phyloP scores from a whole-genome alignment of 2,888 invertebrate genomes.

The Drosophila falleni region DNA sequence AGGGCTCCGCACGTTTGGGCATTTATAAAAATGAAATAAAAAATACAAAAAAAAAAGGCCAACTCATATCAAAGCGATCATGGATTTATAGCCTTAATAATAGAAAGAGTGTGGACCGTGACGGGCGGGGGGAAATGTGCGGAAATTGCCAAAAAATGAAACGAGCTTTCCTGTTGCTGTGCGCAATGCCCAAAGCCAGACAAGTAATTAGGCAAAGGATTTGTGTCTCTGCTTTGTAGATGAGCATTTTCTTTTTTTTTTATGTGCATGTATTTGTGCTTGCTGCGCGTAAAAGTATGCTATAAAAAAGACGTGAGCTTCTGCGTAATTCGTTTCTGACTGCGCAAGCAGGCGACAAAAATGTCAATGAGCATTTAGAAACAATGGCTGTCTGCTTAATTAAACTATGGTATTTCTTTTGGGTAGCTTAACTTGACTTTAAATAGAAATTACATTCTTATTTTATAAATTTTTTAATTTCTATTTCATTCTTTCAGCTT shows the following conservation, averaged over 20 bases:
- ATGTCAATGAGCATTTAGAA: slow-evolving; percentile 10
- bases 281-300: slow-evolving; percentile 49
- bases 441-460: too few species aligned
- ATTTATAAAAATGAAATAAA: slow-evolving; percentile 70
- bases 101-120: slow-evolving; percentile 45
- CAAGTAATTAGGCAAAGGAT: slow-evolving; percentile 79
- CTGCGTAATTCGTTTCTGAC: slow-evolving; percentile 30
- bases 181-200: slow-evolving; percentile 63
- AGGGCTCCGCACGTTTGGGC: slow-evolving; percentile 58
- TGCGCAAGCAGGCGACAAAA: slow-evolving; percentile 47
- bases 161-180: slow-evolving; percentile 26
- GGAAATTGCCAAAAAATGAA: slow-evolving; percentile 63
- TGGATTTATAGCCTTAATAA: slow-evolving; percentile 81
- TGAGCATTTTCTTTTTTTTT: slow-evolving; percentile 53
- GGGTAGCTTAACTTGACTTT: not conserved
- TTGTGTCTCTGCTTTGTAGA: slow-evolving; percentile 63
- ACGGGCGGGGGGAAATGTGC: slow-evolving; percentile 24
- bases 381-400: not conserved
- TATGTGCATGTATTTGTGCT: slow-evolving; percentile 25
- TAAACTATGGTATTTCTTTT: not conserved
- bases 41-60: slow-evolving; percentile 52
- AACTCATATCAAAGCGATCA: slow-evolving; percentile 80
- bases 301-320: slow-evolving; percentile 65
- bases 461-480: too few species aligned
- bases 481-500: too few species aligned